Base-by-base conservation (phyloP, 2,797 vertebrate genomes). In the Anguilla pacifica region DNA sequence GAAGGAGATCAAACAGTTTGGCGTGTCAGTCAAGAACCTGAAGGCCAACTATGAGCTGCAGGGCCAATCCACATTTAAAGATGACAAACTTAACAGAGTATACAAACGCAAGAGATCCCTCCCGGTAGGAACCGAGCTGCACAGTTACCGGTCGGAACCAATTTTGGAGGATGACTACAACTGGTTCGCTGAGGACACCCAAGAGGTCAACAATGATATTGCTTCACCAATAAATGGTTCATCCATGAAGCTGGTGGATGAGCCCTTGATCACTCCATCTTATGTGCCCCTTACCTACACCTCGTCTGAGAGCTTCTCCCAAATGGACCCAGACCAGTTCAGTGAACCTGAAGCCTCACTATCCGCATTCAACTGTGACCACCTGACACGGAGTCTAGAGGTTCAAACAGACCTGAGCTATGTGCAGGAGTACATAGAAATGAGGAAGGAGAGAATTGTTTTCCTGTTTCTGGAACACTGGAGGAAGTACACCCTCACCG, bases 401-500 rank as follows among this genome's bases (percentile, higher is more conserved):
- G 96, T 94, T 0, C 96, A 96, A 89, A 96, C 96, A 0, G 97
- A 98, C 91, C 89, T 97, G 0, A 97, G 96, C 67, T 95, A 96
- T 1, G 96, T 96, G 1, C 96, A 96, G 74, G 97, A 98, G 90
- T 96, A 94, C 88, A 94, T 97, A 0, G 96, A 98, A 93, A 97
- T 96, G 92, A 96, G 96, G 90, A 99, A 98, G 93, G 98, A 99
- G 88, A 97, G 97, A 70, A 97, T 98, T 0, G 96, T 98, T 74
- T 97, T 96, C 92, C 95, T 99, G 79, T 99, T 99, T 89, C 94
- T 99, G 85, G 97, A 99, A 91, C 98, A 99, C 92, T 99, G 98
- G 98, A 96, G 97, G 90, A 97, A 97, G 91, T 97, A 97, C 93
- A 97, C 97, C 0, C 96, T 97, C 86, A 92, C 94, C 0, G 96